These are phyloP conservation scores for Trichopoda pennipes DNA, from an alignment of 2,888 invertebrate species.

Conservation along the genomic window DNA sequence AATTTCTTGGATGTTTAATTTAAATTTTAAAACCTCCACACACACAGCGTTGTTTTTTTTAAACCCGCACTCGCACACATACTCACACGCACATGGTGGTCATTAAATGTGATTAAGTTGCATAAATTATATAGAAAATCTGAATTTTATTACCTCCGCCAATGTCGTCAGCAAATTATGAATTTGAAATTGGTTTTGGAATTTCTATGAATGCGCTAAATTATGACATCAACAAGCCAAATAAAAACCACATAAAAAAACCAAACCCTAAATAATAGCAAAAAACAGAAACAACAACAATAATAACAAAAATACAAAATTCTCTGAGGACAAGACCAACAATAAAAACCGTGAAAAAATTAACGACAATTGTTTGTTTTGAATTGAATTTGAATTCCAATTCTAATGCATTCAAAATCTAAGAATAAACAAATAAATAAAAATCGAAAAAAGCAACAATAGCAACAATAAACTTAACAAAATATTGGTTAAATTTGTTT, in stretches of 20 bases:
- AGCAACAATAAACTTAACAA: slow-evolving; percentile 47
- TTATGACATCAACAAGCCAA: slow-evolving; percentile 50
- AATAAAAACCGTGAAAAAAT: slow-evolving; percentile 76
- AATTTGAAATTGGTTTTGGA: no score
- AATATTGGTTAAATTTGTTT: slow-evolving; percentile 40
- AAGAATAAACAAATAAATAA: slow-evolving; percentile 58
- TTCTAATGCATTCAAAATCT: slow-evolving; percentile 58
- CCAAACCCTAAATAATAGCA: slow-evolving; percentile 45
- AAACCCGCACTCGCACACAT: slow-evolving; percentile 4
- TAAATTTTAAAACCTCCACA: slow-evolving; percentile 38
- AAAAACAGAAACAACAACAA: slow-evolving; percentile 31
- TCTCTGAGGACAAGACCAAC: slow-evolving; percentile 56
- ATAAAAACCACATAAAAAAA: not conserved
- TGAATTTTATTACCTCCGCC: slow-evolving; percentile 69
- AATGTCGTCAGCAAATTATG: slow-evolving; percentile 66
- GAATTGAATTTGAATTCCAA: slow-evolving; percentile 69
- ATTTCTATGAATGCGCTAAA: slow-evolving; percentile 62
- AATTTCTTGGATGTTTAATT: slow-evolving; percentile 24
- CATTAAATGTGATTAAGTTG: slow-evolving; percentile 79
- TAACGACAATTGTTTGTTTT: slow-evolving; percentile 78
- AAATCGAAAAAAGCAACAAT: slow-evolving; percentile 34
- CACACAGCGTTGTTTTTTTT: not conserved
- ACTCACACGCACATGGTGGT: slow-evolving; percentile 54
- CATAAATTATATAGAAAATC: slow-evolving; percentile 77
- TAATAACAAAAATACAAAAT: slow-evolving; percentile 38